Conservation (phyloP, 2,888 invertebrate species). For the Mimachlamys varia region DNA sequence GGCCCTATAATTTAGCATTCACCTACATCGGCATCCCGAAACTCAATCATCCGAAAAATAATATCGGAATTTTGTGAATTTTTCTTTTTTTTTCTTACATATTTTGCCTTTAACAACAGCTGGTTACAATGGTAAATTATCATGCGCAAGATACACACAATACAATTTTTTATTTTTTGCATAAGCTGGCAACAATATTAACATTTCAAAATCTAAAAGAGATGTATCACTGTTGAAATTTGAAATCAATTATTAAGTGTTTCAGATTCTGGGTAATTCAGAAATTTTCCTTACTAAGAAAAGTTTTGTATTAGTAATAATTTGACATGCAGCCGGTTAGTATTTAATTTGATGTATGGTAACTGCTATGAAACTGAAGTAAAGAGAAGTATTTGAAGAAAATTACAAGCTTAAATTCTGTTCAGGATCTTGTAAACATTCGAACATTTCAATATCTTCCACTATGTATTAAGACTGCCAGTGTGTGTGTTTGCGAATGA, state of each 20-base stretch:
- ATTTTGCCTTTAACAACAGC: neutral
- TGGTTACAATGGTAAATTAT: neutral
- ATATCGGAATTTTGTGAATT: neutral
- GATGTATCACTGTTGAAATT: no score
- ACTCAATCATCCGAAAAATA: neutral
- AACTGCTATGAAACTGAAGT: no score
- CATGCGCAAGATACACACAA: neutral
- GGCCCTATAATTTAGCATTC: no score
- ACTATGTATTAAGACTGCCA: neutral
- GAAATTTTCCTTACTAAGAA: neutral
- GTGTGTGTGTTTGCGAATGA: neutral
- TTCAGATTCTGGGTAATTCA: neutral
- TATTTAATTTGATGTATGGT: neutral
- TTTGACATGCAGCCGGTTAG: conserved; percentile 13
- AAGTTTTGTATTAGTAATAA: neutral
- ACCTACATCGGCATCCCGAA: neutral
- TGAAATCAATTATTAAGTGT: neutral
- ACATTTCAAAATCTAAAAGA: no score
- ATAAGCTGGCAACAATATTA: no score
- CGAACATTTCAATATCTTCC: no score
- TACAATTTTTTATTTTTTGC: no score
- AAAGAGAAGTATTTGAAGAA: neutral
- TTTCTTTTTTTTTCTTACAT: neutral
- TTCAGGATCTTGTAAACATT: neutral
- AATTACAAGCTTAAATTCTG: neutral